Base-by-base conservation (phyloP, 2,888 invertebrate species). In the Leucophenga montana region DNA sequence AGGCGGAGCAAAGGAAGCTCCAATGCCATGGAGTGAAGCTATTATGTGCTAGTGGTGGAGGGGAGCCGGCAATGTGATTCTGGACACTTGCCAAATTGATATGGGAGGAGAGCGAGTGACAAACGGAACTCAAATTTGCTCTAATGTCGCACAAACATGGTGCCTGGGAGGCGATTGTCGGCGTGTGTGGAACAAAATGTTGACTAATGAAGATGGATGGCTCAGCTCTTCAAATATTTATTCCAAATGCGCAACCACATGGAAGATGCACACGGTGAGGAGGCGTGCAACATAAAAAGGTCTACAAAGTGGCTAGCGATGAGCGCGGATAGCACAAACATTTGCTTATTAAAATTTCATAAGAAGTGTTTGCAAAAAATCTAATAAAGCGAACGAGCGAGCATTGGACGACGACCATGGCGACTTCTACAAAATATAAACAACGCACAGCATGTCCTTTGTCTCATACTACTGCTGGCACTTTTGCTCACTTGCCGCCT, bases 121-220 rank as follows among this genome's bases (percentile, higher is more conserved):
- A 56, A 20, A 22, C n/a, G n/a, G n/a, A 56, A 56, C 22, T 56
- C 33, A 13, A 22, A 56, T 20, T 56, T 13, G 20, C 13, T 3
- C 20, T 56, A 56, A 56, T 20, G 46, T 46, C 46, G 46, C 20
- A 44, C 18, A 64, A 46, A 48, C 46, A 64, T 22, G 56, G 20
- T 56, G 69, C 66, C 72, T 61, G 14, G 44, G 6, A 56, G 18
- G 13, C 27, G 27, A 14, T 61, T 33, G 33, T 33, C 64, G 31
- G 22, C 22, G 27, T 44, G 46, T 20, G 13, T 33, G 33, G 33
- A 64, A n/a, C 11, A 64, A 64, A 64, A 64, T 65, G 48, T 50
- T n/a, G 65, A 50, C 78, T 80, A 78, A 80, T 80, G 80, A 78
- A 78, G 80, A 78, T 72, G 73, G 78, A 78, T 78, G 78, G 78